phyloP scores from a whole-genome alignment of 2,113 vertebrate genomes.

The Phaethornis superciliosus region DNA sequence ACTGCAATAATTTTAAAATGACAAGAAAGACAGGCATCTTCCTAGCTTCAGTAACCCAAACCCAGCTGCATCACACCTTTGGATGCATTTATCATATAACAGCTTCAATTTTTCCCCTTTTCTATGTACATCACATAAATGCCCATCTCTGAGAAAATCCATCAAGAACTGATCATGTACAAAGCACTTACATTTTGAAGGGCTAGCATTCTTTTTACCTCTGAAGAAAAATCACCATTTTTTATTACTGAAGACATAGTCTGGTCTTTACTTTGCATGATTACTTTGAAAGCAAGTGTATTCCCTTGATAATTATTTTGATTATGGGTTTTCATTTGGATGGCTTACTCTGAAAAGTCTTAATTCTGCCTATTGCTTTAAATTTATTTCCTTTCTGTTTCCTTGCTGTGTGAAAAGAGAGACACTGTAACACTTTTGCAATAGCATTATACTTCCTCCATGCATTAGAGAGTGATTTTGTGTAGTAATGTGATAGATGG shows the following conservation, averaged over 20 bases:
- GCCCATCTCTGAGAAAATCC: constrained; percentile 16
- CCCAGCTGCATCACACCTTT: background rate
- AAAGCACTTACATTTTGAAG: background rate
- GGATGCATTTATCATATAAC: background rate
- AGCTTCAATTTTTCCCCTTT: background rate
- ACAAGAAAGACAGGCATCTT: background rate
- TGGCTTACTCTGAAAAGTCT: constrained; percentile 20
- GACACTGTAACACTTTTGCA: background rate
- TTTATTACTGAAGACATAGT: background rate
- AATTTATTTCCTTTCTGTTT: constrained; percentile 34
- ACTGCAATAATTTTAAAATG: background rate
- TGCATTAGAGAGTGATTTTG: constrained; percentile 34
- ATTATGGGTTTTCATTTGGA: constrained; percentile 43
- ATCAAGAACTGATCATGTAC: constrained; percentile 18
- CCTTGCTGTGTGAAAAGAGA: background rate
- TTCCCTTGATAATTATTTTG: constrained; percentile 50
- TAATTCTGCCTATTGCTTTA: constrained; percentile 6
- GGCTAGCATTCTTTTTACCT: background rate
- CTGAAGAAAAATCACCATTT: constrained; percentile 14
- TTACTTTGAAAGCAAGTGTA: constrained; percentile 25
- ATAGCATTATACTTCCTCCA: background rate
- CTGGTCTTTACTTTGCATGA: background rate
- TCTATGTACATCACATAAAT: background rate
- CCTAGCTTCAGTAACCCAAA: background rate
- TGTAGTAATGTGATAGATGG: background rate